phyloP scores from a whole-genome alignment of 2,797 vertebrate species.

The Podarcis siculus region DNA sequence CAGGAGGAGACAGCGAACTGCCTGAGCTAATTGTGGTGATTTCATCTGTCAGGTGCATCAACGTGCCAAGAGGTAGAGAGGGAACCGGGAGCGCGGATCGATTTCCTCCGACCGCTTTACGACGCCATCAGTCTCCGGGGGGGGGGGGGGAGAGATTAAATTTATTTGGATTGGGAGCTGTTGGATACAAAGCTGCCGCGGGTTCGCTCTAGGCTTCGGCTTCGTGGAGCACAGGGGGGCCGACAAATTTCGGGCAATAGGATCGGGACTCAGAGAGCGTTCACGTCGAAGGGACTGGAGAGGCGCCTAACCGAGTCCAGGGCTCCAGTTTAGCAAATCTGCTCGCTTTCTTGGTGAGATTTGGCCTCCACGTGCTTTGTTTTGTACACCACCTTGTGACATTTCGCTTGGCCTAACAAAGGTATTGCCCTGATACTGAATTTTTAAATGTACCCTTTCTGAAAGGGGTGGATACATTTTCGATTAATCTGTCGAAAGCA shows the following conservation, averaged over 20 bases:
- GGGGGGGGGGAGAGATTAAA: too few relatives aligned
- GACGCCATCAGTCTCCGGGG: neutral
- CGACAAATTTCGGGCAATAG: neutral
- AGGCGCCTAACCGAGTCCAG: neutral
- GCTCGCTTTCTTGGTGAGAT: neutral
- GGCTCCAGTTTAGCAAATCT: neutral
- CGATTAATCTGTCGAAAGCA: neutral
- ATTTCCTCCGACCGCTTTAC: too few relatives aligned
- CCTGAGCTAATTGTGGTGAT: neutral
- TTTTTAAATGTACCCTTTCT: neutral
- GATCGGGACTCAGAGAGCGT: too few relatives aligned
- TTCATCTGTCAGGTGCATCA: neutral
- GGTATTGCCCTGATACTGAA: too few relatives aligned
- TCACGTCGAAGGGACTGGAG: neutral
- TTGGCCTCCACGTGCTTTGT: neutral
- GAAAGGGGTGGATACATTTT: neutral
- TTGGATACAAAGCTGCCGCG: neutral
- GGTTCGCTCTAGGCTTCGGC: neutral
- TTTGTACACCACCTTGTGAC: too few relatives aligned
- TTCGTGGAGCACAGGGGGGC: conserved; percentile 55
- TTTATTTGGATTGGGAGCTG: neutral
- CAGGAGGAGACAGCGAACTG: neutral
- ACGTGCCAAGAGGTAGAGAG: neutral
- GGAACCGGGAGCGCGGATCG: neutral
- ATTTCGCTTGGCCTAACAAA: too few relatives aligned